A percentile compares a stretch with the other conserved stretches of the same genome.
phyloP scores from a whole-genome alignment of 92 coral and sea anemone genomes.

The Umimayanthus chanpuru region DNA sequence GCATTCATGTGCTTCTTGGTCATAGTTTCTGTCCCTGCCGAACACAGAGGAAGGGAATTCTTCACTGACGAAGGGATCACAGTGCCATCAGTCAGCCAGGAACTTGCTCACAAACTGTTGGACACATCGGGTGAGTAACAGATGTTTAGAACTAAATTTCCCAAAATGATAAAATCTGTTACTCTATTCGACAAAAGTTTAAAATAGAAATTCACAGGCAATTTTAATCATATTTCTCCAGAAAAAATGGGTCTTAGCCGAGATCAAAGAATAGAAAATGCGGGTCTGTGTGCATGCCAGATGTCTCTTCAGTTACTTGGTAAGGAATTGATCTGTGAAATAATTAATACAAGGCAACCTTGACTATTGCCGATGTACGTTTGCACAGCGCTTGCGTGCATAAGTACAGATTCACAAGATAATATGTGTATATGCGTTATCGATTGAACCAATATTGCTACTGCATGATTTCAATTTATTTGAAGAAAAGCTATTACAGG shows the following conservation, averaged over 20 bases:
- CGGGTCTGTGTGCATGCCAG: constrained; percentile 80
- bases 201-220: too few species aligned
- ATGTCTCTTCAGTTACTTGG: constrained; percentile 81
- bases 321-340: constrained; percentile 14
- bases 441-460: too few species aligned
- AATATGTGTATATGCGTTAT: too few species aligned
- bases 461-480: too few species aligned
- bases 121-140: constrained; percentile 66
- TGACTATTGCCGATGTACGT: too few species aligned
- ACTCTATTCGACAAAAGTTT: not conserved
- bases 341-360: too few species aligned
- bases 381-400: too few species aligned
- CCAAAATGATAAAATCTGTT: not conserved
- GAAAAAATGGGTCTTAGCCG: constrained; percentile 80
- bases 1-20: not conserved
- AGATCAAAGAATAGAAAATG: constrained; percentile 78
- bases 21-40: constrained; percentile 74
- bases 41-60: constrained; percentile 81
- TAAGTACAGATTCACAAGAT: too few species aligned
- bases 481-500: too few species aligned
- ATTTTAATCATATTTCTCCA: constrained; percentile 15
- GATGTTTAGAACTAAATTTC: not conserved
- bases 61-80: constrained; percentile 73
- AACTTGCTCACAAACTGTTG: constrained; percentile 59
- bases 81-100: constrained; percentile 78